These are phyloP conservation scores for Labroides dimidiatus DNA, from an alignment of 2,797 vertebrate species.

Conservation along the genomic window DNA sequence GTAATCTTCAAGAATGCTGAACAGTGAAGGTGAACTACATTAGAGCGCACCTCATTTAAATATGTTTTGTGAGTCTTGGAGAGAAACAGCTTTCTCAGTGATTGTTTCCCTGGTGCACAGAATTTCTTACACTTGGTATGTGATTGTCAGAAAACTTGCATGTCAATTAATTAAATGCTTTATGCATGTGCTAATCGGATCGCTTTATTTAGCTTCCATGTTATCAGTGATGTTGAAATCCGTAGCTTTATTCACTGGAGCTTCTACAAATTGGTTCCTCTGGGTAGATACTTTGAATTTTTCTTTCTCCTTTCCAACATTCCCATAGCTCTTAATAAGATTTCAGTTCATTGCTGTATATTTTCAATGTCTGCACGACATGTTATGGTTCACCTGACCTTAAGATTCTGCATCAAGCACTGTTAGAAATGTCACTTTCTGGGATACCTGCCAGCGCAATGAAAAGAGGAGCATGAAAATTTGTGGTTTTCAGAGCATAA, in stretches of 20 bases:
- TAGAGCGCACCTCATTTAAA: slow-evolving; percentile 9
- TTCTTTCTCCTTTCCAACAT: background rate
- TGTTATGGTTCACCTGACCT: slow-evolving; percentile 16
- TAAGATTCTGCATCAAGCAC: background rate
- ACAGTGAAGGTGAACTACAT: background rate
- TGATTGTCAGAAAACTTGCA: too few relatives aligned
- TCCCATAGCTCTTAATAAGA: background rate
- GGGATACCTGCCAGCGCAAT: slow-evolving; percentile 3
- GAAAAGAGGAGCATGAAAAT: background rate
- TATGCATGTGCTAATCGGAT: too few relatives aligned
- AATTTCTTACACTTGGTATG: background rate
- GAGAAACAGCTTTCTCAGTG: background rate
- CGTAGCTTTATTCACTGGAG: too few relatives aligned
- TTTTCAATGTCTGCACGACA: slow-evolving; percentile 1
- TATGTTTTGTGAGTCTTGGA: background rate
- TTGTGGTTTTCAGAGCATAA: background rate
- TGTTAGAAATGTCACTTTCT: background rate
- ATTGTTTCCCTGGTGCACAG: background rate
- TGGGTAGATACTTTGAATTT: background rate
- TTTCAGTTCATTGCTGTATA: background rate
- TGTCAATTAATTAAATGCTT: too few relatives aligned
- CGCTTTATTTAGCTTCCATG: too few relatives aligned
- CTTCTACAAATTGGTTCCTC: too few relatives aligned
- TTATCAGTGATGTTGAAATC: too few relatives aligned
- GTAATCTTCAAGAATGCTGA: background rate